These are phyloP conservation scores for Drosophila obscura DNA, from an alignment of 1,140 invertebrate genomes.

Conservation along the genomic window DNA sequence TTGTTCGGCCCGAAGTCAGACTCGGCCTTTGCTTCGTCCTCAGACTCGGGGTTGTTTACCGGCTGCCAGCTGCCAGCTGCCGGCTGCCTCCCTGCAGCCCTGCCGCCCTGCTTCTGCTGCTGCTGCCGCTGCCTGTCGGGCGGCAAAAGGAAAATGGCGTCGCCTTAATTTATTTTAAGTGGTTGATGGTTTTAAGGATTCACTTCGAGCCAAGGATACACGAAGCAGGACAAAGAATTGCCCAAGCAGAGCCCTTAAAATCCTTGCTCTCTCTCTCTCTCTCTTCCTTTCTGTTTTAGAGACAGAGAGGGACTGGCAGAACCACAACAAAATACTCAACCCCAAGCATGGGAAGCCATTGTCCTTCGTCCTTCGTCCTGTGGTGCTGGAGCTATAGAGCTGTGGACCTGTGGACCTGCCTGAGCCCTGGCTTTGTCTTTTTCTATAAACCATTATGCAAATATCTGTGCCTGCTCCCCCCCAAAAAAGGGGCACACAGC, in stretches of 20 bases:
- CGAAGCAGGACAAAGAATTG: constrained; percentile 34
- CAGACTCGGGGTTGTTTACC: constrained; percentile 69
- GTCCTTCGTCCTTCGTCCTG: constrained; percentile 33
- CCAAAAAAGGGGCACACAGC: constrained; percentile 38
- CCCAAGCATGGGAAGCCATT: constrained; percentile 41
- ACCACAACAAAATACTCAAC: constrained; percentile 47
- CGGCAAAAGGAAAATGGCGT: constrained; percentile 79
- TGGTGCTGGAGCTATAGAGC: constrained; percentile 7
- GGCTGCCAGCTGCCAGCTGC: constrained; percentile 37
- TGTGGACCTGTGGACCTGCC: neutral
- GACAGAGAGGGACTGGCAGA: constrained; percentile 1
- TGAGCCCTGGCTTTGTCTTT: constrained; percentile 65
- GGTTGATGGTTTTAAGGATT: constrained; percentile 75
- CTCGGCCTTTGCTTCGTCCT: constrained; percentile 24
- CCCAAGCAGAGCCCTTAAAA: constrained; percentile 54
- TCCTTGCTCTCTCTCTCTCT: constrained; percentile 5
- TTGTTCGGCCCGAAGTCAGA: constrained; percentile 32
- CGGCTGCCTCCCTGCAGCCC: too few relatives aligned
- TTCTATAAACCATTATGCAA: constrained; percentile 82
- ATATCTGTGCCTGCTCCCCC: constrained; percentile 52
- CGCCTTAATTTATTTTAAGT: constrained; percentile 83
- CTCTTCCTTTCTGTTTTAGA: neutral
- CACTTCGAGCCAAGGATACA: constrained; percentile 57
- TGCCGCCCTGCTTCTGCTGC: constrained; percentile 1
- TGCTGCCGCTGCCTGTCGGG: constrained; percentile 8